phyloP scores from a whole-genome alignment of 2,888 invertebrate genomes.

The Melieria crassipennis region DNA sequence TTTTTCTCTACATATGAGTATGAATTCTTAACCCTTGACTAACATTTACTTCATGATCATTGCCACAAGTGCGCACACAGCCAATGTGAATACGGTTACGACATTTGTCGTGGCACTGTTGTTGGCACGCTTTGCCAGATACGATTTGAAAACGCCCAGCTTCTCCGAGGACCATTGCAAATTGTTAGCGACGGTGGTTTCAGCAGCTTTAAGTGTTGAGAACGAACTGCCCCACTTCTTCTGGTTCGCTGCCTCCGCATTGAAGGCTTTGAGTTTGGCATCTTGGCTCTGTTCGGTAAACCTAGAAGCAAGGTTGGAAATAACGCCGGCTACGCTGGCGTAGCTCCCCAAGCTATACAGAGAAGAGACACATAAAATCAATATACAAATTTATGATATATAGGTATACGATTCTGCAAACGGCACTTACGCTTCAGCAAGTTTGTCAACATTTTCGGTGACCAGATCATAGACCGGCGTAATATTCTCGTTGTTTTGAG shows the following conservation, averaged over 20 bases:
- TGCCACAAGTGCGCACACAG: constrained; percentile 36
- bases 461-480: constrained; percentile 69
- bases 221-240: constrained; percentile 53
- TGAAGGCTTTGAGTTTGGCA: constrained; percentile 52
- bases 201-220: constrained; percentile 51
- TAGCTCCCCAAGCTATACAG: constrained; percentile 56
- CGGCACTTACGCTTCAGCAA: constrained; percentile 57
- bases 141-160: constrained; percentile 49
- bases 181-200: constrained; percentile 55
- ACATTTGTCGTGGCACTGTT: constrained; percentile 44
- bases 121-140: constrained; percentile 44
- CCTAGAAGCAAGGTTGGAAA: constrained; percentile 58
- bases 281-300: constrained; percentile 57
- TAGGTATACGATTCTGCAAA: background rate
- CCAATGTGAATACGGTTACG: constrained; percentile 47
- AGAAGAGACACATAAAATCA: background rate
- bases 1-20: too few relatives aligned
- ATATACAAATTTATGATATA: background rate
- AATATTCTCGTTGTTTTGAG: constrained; percentile 69
- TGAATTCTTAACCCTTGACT: too few relatives aligned
- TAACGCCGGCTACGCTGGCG: constrained; percentile 55
- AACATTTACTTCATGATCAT: too few relatives aligned
- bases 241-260: constrained; percentile 41
- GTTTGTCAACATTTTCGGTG: constrained; percentile 44
- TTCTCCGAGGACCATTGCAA: constrained; percentile 56